Conservation (phyloP, 2,797 vertebrate species). For the Australoheros facetus region DNA sequence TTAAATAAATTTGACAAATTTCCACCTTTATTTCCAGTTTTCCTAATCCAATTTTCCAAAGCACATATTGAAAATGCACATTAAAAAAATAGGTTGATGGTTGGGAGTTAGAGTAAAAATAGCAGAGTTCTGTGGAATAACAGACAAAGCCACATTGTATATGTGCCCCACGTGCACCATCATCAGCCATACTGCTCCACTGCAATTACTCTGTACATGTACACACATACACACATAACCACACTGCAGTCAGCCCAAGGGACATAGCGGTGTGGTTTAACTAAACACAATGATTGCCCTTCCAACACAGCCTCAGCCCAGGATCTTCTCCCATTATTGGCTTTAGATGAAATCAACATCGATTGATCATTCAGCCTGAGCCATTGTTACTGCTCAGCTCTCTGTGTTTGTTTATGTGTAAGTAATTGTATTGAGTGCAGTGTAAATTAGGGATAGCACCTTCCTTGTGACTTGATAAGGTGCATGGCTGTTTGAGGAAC, state of each 20-base stretch:
- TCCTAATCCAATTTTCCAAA: background rate
- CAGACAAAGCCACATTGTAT: background rate
- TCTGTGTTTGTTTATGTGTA: slow-evolving; percentile 17
- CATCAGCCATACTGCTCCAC: slow-evolving; percentile 9
- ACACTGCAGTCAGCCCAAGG: slow-evolving; percentile 22
- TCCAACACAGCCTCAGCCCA: slow-evolving; percentile 27
- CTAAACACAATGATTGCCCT: slow-evolving; percentile 61
- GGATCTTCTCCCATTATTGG: slow-evolving; percentile 57
- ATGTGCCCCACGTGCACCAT: background rate
- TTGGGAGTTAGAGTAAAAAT: background rate
- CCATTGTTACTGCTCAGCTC: slow-evolving; percentile 19
- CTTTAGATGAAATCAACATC: slow-evolving; percentile 54
- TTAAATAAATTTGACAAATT: background rate
- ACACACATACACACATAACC: slow-evolving; percentile 2
- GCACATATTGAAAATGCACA: background rate
- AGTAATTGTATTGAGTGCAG: background rate
- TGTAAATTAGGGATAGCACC: background rate
- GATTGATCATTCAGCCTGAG: slow-evolving; percentile 45
- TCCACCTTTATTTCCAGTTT: background rate
- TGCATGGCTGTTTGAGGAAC: background rate
- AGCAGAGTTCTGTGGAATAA: background rate
- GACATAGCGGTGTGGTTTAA: slow-evolving; percentile 38
- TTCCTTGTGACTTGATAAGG: background rate
- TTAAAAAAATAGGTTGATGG: background rate
- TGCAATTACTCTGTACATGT: slow-evolving; percentile 11